A percentile compares a stretch with the other conserved stretches of the same genome.
Evolutionary conservation across 2,113 vertebrate species (phyloP).

Genomic region (Crotalus helleri): DNA sequence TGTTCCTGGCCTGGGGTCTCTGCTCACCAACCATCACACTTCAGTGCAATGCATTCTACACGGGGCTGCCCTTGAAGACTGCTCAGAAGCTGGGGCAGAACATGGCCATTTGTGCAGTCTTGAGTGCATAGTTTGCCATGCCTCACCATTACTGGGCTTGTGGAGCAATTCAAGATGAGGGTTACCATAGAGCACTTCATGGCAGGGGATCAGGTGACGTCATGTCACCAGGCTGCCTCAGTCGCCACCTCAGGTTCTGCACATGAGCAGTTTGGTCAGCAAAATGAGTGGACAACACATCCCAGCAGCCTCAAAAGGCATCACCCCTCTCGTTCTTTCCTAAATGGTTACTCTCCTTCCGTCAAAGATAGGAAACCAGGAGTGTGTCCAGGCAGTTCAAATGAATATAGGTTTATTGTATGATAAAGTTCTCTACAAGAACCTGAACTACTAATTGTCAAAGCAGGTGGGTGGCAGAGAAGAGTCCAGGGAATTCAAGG

Average conservation of each 20-base stretch:
- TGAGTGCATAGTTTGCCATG: too few species aligned
- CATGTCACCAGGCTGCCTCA: neutral
- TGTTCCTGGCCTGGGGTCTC: too few species aligned
- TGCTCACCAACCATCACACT: neutral
- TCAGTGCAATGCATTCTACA: neutral
- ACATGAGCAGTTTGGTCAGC: neutral
- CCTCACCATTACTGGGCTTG: too few species aligned
- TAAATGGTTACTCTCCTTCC: neutral
- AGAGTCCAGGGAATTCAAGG: neutral
- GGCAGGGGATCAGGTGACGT: neutral
- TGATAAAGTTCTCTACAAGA: neutral
- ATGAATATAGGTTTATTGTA: neutral
- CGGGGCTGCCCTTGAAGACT: neutral
- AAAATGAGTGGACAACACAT: neutral
- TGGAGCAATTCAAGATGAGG: neutral
- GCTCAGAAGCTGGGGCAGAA: neutral
- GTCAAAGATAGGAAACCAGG: neutral
- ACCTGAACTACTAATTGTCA: neutral
- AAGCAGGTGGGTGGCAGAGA: neutral
- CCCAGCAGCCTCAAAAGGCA: neutral
- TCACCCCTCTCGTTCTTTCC: neutral
- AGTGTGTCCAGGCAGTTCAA: neutral
- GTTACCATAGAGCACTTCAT: neutral
- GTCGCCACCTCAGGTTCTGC: neutral
- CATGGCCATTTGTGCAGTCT: too few species aligned